Percentiles rank a stretch among this genome's conserved stretches.
These are phyloP conservation scores for Urocolius indicus DNA, from an alignment of 2,113 vertebrate species.

Conservation along the genomic window DNA sequence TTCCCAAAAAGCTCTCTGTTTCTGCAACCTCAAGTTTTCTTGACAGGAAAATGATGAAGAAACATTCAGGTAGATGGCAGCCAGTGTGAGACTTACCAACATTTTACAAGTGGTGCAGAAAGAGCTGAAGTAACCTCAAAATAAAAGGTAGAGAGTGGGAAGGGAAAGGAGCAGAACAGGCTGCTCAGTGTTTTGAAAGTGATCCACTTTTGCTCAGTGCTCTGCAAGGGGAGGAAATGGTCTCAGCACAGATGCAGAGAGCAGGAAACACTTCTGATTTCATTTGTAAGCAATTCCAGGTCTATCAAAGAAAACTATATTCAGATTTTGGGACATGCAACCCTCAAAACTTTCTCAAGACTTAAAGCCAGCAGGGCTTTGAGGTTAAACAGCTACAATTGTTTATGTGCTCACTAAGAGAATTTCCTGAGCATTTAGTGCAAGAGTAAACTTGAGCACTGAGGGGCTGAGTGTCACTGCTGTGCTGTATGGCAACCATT, in stretches of 20 bases:
- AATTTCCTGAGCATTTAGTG: background rate
- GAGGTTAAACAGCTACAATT: background rate
- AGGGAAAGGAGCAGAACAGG: background rate
- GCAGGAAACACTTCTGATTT: slow-evolving; percentile 24
- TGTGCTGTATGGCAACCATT: background rate
- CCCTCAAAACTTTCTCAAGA: background rate
- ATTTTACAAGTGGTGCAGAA: background rate
- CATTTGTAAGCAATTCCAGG: background rate
- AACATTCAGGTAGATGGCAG: background rate
- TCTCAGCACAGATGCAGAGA: background rate
- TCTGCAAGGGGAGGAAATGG: background rate
- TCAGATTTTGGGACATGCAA: background rate
- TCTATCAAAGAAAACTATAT: background rate
- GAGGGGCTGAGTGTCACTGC: background rate
- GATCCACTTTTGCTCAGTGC: background rate
- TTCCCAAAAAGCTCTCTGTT: background rate
- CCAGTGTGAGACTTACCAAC: background rate
- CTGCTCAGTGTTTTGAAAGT: background rate
- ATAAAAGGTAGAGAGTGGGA: background rate
- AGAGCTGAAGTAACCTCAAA: background rate
- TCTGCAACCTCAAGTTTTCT: background rate
- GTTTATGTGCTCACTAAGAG: background rate
- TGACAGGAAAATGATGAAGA: background rate
- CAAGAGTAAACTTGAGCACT: background rate
- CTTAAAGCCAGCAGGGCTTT: background rate